phyloP scores from a whole-genome alignment of 1,140 invertebrate genomes.

The Cydia strobilella region DNA sequence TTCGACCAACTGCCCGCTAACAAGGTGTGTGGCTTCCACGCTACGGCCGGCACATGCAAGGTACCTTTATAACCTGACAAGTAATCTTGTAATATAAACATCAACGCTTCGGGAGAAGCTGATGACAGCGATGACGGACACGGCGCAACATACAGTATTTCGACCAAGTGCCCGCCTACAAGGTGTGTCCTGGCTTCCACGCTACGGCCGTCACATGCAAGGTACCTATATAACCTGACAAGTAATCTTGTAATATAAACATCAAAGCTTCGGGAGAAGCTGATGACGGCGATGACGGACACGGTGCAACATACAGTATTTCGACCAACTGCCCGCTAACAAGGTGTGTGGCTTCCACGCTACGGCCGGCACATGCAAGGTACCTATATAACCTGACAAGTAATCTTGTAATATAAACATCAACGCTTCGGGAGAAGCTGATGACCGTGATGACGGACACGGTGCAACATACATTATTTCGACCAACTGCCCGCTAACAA shows the following conservation, averaged over 20 bases:
- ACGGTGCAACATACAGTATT: slow-evolving; percentile 51
- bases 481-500: slow-evolving; percentile 53
- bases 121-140: slow-evolving; percentile 64
- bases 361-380: too few species aligned
- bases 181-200: slow-evolving; percentile 58
- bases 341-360: not conserved
- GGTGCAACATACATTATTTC: slow-evolving; percentile 54
- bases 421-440: slow-evolving; percentile 53
- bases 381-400: too few species aligned
- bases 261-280: slow-evolving; percentile 63
- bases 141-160: slow-evolving; percentile 54
- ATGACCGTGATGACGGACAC: slow-evolving; percentile 65
- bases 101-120: slow-evolving; percentile 53
- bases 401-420: too few species aligned
- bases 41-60: too few species aligned
- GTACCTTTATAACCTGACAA: too few species aligned
- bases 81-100: too few species aligned
- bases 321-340: slow-evolving; percentile 49
- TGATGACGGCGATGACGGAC: slow-evolving; percentile 65
- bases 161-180: slow-evolving; percentile 52
- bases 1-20: slow-evolving; percentile 49
- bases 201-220: slow-evolving; percentile 60
- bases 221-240: slow-evolving; percentile 44
- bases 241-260: slow-evolving; percentile 32
- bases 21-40: too few species aligned